phyloP scores from a whole-genome alignment of 2,797 vertebrate genomes.

The Neosalanx taihuensis region DNA sequence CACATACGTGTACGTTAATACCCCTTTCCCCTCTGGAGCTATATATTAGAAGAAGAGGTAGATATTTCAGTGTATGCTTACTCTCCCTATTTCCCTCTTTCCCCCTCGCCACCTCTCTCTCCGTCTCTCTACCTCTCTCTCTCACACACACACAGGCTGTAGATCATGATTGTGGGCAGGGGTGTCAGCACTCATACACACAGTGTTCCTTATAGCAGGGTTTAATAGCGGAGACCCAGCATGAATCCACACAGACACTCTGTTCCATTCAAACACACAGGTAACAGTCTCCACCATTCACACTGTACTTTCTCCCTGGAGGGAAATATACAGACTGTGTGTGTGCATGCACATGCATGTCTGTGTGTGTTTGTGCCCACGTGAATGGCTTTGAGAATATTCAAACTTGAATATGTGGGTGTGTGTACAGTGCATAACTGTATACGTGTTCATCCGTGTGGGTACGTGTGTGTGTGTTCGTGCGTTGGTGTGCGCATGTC shows the following conservation, averaged over 20 bases:
- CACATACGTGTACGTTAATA: constrained; percentile 53
- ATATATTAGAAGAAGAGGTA: constrained; percentile 67
- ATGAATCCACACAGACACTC: constrained; percentile 75
- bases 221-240: constrained; percentile 76
- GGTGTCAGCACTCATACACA: constrained; percentile 71
- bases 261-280: constrained; percentile 68
- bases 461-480: constrained; percentile 13
- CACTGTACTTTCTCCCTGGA: constrained; percentile 42
- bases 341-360: constrained; percentile 18
- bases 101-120: neutral
- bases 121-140: constrained; percentile 12
- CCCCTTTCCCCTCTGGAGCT: constrained; percentile 51
- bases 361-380: constrained; percentile 21
- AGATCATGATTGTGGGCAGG: constrained; percentile 70
- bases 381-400: constrained; percentile 18
- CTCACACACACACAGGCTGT: constrained; percentile 45
- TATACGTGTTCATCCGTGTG: neutral
- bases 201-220: constrained; percentile 69
- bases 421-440: constrained; percentile 5
- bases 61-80: constrained; percentile 36
- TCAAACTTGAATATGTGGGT: constrained; percentile 18
- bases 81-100: neutral
- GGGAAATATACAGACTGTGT: constrained; percentile 48
- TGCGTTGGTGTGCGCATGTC: neutral
- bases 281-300: constrained; percentile 63